Percentiles rank a stretch among this genome's conserved stretches.
Evolutionary conservation across 2,888 invertebrate genomes (phyloP).

Genomic region (Patella caerulea): DNA sequence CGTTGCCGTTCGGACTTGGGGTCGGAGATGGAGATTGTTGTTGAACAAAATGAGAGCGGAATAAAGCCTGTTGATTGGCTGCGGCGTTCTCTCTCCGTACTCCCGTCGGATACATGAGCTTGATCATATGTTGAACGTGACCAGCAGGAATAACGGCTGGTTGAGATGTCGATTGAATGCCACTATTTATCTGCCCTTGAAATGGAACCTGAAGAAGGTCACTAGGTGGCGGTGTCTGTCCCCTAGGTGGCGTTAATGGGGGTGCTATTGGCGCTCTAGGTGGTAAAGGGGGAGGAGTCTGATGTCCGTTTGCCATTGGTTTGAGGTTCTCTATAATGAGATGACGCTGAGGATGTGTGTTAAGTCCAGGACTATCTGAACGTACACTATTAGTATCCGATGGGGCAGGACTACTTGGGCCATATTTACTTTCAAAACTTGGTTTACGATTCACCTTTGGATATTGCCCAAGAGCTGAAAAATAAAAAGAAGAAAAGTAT

Average conservation of each 20-base stretch:
- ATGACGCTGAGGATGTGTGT: constrained; percentile 25
- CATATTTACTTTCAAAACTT: constrained; percentile 85
- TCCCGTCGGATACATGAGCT: constrained; percentile 81
- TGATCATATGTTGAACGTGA: constrained; percentile 80
- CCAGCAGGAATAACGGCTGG: constrained; percentile 61
- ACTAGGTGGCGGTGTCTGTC: constrained; percentile 48
- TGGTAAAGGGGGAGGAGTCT: constrained; percentile 75
- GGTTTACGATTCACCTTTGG: constrained; percentile 83
- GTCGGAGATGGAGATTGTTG: constrained; percentile 12
- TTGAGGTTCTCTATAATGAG: constrained; percentile 12
- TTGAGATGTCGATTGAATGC: neutral
- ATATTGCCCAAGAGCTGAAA: constrained; percentile 30
- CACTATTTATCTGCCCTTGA: constrained; percentile 1
- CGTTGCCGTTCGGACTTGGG: neutral
- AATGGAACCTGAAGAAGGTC: constrained; percentile 25
- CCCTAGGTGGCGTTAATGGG: constrained; percentile 34
- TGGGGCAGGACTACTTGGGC: constrained; percentile 86
- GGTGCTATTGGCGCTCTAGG: constrained; percentile 52
- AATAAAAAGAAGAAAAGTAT: neutral
- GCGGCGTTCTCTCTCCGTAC: constrained; percentile 66
- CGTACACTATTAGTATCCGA: constrained; percentile 87
- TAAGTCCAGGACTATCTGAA: constrained; percentile 59
- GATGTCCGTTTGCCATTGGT: constrained; percentile 52
- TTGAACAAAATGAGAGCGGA: constrained; percentile 14
- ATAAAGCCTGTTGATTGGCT: constrained; percentile 72